Percentiles rank a stretch among this genome's conserved stretches.
Evolutionary conservation across 1,140 invertebrate species (phyloP).

Genomic region (Acromyrmex echinatior): DNA sequence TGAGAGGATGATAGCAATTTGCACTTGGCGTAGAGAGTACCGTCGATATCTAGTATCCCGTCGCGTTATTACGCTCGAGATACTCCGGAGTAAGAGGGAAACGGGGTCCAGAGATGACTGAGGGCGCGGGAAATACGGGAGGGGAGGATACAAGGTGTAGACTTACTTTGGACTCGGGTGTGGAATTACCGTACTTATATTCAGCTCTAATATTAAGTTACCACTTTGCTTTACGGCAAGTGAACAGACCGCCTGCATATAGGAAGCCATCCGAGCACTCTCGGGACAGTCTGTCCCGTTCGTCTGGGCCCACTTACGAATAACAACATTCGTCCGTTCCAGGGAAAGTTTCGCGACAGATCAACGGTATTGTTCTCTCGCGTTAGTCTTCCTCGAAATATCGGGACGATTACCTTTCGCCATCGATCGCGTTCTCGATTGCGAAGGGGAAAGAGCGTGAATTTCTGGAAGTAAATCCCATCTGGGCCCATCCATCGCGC

Average conservation of each 20-base stretch:
- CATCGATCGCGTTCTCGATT: background rate
- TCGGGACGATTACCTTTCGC: background rate
- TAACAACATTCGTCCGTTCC: conserved; percentile 57
- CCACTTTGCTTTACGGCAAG: conserved; percentile 87
- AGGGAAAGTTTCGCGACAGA: background rate
- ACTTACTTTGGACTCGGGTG: conserved; percentile 86
- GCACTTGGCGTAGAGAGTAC: conserved; percentile 74
- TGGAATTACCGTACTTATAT: conserved; percentile 87
- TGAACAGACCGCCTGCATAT: conserved; percentile 87
- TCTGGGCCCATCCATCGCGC: background rate
- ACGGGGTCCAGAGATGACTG: conserved; percentile 72
- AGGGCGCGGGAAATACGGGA: background rate
- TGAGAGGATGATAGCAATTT: conserved; percentile 74
- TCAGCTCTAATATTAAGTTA: conserved; percentile 87
- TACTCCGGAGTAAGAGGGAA: conserved; percentile 71
- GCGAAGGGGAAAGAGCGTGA: background rate
- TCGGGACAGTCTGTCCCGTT: conserved; percentile 83
- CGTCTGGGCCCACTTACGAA: conserved; percentile 81
- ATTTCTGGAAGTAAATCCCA: background rate
- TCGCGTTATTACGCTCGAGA: conserved; percentile 82
- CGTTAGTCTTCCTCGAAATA: conserved; percentile 5
- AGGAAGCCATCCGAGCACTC: conserved; percentile 86
- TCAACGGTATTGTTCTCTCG: background rate
- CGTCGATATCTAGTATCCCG: conserved; percentile 80
- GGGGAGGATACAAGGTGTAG: conserved; percentile 81